Evolutionary conservation across 2,113 vertebrate species (phyloP).

Genomic region (Phrynosoma platyrhinos): DNA sequence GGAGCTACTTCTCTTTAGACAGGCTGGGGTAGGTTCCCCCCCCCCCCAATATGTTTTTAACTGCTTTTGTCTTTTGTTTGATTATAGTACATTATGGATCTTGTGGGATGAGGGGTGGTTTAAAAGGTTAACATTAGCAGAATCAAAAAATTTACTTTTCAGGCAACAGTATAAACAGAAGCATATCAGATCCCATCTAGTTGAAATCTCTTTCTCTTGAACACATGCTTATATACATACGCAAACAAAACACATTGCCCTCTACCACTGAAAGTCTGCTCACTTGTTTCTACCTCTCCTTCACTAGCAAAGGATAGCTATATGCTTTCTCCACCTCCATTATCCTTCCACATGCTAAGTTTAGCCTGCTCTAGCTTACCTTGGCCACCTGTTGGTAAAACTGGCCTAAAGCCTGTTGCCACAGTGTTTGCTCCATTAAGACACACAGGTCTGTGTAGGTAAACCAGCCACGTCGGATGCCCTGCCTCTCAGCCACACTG

Average conservation of each 20-base stretch:
- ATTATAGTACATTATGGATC: not conserved
- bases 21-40: not conserved
- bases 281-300: not conserved
- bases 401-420: slow-evolving; percentile 86
- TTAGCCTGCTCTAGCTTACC: slow-evolving; percentile 73
- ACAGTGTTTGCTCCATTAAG: slow-evolving; percentile 89
- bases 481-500: slow-evolving; percentile 93
- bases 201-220: not conserved
- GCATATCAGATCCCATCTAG: not conserved
- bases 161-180: slow-evolving; percentile 1
- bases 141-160: slow-evolving; percentile 19
- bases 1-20: not conserved
- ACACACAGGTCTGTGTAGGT: slow-evolving; percentile 97
- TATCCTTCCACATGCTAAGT: fast-evolving
- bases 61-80: not conserved
- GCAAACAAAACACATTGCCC: too few relatives aligned
- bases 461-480: slow-evolving; percentile 93
- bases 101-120: not conserved
- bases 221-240: not conserved
- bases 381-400: slow-evolving; percentile 91
- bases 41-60: not conserved
- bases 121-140: not conserved
- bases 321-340: not conserved
- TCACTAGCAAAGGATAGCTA: not conserved
- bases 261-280: too few relatives aligned